phyloP scores from a whole-genome alignment of 2,888 invertebrate species.

The Caenorhabditis sp. region DNA sequence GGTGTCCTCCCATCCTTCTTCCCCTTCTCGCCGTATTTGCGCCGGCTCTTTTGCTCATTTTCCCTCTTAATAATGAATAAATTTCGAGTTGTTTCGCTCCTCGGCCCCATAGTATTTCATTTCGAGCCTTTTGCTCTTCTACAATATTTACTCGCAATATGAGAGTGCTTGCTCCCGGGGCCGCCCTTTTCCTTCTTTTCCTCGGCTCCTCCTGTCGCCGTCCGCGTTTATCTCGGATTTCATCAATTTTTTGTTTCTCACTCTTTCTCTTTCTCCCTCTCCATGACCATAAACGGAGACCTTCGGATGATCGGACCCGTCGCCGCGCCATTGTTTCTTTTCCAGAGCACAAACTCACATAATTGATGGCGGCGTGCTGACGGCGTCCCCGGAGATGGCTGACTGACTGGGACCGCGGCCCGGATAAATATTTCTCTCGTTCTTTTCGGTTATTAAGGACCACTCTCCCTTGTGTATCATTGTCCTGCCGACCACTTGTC shows the following conservation, averaged over 20 bases:
- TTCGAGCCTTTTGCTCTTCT: constrained; percentile 17
- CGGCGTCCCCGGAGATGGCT: constrained; percentile 54
- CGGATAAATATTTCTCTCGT: constrained; percentile 45
- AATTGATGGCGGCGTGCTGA: too few relatives aligned
- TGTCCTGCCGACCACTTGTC: too few relatives aligned
- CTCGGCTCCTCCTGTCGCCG: constrained; percentile 17
- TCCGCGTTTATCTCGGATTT: constrained; percentile 57
- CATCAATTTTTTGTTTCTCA: constrained; percentile 53
- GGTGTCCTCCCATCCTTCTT: constrained; percentile 19
- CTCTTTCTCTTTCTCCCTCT: constrained; percentile 6
- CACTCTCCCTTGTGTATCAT: background rate
- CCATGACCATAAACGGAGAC: constrained; percentile 24
- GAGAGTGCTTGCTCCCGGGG: constrained; percentile 30
- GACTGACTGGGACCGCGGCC: constrained; percentile 29
- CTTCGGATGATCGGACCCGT: too few relatives aligned
- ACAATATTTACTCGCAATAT: constrained; percentile 56
- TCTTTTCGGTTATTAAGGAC: constrained; percentile 36
- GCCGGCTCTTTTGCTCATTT: constrained; percentile 17
- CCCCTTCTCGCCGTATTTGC: background rate
- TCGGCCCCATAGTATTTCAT: constrained; percentile 30
- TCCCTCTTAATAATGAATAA: constrained; percentile 43
- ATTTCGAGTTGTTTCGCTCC: constrained; percentile 10
- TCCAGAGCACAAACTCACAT: too few relatives aligned
- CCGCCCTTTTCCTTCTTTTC: background rate
- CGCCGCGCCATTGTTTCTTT: background rate